These are phyloP conservation scores for Lepeophtheirus salmonis DNA, from an alignment of 1,140 invertebrate species.

Conservation along the genomic window DNA sequence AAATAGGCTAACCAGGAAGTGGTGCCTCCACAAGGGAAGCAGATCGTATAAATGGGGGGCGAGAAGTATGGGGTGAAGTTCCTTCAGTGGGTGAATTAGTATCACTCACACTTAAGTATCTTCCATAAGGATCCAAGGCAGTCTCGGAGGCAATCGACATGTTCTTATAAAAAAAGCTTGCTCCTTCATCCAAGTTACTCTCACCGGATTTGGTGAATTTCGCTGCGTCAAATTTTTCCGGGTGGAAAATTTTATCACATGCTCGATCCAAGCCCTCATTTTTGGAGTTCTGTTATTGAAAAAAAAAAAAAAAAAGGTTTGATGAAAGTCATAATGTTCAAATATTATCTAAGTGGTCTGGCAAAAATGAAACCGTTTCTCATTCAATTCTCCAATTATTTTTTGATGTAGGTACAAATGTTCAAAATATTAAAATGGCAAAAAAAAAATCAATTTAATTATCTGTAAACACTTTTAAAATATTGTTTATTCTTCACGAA, in stretches of 20 bases:
- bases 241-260: conserved; percentile 7
- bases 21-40: conserved; percentile 1
- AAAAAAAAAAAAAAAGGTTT: background rate
- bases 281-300: background rate
- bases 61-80: background rate
- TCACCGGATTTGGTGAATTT: background rate
- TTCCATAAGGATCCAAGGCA: background rate
- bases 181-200: background rate
- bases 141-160: background rate
- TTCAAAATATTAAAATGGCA: too few species aligned
- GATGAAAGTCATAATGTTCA: too few species aligned
- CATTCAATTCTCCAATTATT: too few species aligned
- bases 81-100: background rate
- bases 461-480: too few species aligned
- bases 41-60: background rate
- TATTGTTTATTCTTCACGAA: too few species aligned
- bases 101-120: background rate
- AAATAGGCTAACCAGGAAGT: background rate
- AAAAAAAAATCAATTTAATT: too few species aligned
- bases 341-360: too few species aligned
- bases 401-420: too few species aligned
- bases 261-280: conserved; percentile 3
- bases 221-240: background rate
- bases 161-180: background rate
- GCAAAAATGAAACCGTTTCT: too few species aligned